A percentile compares a stretch with the other conserved stretches of the same genome.
phyloP scores from a whole-genome alignment of 2,797 vertebrate species.

The Gobionotothen gibberifrons region DNA sequence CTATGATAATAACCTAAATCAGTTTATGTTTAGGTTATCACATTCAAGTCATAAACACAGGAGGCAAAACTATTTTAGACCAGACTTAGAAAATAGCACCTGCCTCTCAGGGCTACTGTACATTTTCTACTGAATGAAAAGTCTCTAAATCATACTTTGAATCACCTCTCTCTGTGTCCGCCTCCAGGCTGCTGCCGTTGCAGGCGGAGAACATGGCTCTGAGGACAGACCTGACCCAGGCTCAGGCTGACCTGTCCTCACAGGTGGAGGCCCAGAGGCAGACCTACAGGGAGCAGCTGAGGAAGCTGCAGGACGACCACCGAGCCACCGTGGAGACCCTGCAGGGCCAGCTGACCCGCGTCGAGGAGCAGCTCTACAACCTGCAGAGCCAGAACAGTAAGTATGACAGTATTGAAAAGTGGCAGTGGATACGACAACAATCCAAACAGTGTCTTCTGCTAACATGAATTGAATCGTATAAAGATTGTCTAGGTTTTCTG shows the following conservation, averaged over 20 bases:
- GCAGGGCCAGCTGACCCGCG: slow-evolving; percentile 90
- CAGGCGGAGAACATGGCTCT: slow-evolving; percentile 91
- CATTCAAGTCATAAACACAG: too few species aligned
- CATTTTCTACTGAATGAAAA: not conserved
- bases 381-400: slow-evolving; percentile 92
- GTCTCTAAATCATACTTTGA: not conserved
- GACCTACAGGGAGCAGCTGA: slow-evolving; percentile 91
- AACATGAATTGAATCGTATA: not conserved
- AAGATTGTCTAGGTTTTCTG: slow-evolving; percentile 26
- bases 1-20: too few species aligned
- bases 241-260: slow-evolving; percentile 84
- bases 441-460: slow-evolving; percentile 1
- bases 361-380: slow-evolving; percentile 92
- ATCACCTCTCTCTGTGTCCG: not conserved
- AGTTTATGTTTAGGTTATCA: too few species aligned
- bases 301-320: slow-evolving; percentile 93
- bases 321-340: slow-evolving; percentile 91
- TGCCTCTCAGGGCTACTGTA: too few species aligned
- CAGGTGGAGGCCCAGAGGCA: slow-evolving; percentile 89
- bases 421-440: not conserved
- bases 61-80: too few species aligned
- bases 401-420: slow-evolving; percentile 26
- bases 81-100: too few species aligned
- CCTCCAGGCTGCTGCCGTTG: slow-evolving; percentile 86
- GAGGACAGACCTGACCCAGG: slow-evolving; percentile 89